phyloP scores from a whole-genome alignment of 1,140 invertebrate species.

The Hylaeus anthracinus region DNA sequence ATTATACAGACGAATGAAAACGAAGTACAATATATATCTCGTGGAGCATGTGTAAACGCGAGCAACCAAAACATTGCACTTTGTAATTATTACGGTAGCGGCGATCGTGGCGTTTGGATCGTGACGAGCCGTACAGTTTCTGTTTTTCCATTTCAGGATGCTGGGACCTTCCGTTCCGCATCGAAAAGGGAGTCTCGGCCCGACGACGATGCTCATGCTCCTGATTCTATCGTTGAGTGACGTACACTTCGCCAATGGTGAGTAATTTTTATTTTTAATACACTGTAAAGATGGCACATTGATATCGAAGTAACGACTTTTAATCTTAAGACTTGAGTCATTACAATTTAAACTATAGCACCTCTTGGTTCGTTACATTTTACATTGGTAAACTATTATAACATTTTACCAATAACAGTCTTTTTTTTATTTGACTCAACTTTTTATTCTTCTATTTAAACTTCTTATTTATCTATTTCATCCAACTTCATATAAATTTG shows the following conservation, averaged over 20 bases:
- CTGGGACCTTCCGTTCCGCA: constrained; percentile 67
- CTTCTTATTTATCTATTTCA: too few species aligned
- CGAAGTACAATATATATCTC: neutral
- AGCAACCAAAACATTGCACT: neutral
- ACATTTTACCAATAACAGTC: too few species aligned
- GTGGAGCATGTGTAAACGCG: neutral
- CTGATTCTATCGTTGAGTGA: constrained; percentile 65
- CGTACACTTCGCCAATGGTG: constrained; percentile 75
- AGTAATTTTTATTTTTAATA: constrained; percentile 58
- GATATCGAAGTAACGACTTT: too few species aligned
- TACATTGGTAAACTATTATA: too few species aligned
- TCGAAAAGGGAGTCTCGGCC: constrained; percentile 71
- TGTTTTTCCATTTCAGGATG: constrained; percentile 75
- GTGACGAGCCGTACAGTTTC: neutral
- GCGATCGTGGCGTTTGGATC: neutral
- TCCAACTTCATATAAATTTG: too few species aligned
- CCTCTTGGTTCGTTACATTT: too few species aligned
- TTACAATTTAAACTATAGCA: too few species aligned
- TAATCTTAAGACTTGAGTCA: too few species aligned
- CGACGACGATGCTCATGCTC: constrained; percentile 68
- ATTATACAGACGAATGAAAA: neutral
- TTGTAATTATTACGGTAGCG: neutral
- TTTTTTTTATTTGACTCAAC: too few species aligned
- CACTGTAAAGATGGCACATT: neutral
- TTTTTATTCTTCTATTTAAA: too few species aligned